phyloP scores from a whole-genome alignment of 2,797 vertebrate genomes.

The Gallirallus australis region DNA sequence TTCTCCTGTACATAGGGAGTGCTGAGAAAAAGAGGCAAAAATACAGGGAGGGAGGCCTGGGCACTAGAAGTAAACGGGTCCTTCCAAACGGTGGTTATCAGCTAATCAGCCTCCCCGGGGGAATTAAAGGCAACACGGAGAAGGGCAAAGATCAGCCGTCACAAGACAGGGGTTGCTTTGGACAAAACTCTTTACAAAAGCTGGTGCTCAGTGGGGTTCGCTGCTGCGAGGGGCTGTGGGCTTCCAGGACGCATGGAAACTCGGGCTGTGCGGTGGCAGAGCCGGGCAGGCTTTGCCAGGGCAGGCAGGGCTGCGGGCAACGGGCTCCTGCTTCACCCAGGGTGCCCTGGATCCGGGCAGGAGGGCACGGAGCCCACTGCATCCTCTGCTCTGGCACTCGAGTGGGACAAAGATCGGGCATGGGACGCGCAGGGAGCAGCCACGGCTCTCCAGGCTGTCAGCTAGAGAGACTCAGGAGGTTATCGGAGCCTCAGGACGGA shows the following conservation, averaged over 20 bases:
- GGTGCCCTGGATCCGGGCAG: neutral
- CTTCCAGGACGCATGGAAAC: neutral
- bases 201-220: neutral
- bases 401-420: neutral
- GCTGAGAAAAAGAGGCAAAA: neutral
- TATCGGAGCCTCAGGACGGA: neutral
- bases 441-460: neutral
- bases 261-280: accelerated
- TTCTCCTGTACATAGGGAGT: accelerated
- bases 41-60: neutral
- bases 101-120: constrained; percentile 32
- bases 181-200: neutral
- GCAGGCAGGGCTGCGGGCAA: neutral
- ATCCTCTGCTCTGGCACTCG: neutral
- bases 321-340: accelerated
- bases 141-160: constrained; percentile 62
- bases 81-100: constrained; percentile 47
- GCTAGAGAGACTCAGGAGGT: neutral
- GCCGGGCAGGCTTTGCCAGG: neutral
- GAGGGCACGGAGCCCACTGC: neutral
- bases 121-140: neutral
- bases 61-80: neutral
- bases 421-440: neutral
- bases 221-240: neutral
- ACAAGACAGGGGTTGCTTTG: neutral